Evolutionary conservation across 2,113 vertebrate species (phyloP), one percentile per base, ranked within the genome.

Genomic region (Odontophorus gujanensis): DNA sequence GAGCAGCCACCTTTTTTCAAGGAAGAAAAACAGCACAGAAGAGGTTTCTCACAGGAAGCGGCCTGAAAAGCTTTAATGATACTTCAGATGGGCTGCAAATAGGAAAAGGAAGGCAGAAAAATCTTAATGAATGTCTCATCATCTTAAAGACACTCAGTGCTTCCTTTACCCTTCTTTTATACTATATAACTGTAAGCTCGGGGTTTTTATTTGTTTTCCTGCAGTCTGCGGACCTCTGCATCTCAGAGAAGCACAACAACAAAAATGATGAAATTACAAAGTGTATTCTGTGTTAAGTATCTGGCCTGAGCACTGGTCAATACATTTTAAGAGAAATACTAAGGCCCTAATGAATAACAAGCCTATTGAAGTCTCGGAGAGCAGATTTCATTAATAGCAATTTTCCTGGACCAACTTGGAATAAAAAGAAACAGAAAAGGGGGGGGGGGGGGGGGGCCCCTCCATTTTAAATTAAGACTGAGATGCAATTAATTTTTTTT

Each of bases 61-160:
- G 98, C 89, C 97, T 98, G 98, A 98, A 98, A 98, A 98, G 97
- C 97, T 96, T 97, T 98, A 98, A 98, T 97, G 97, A 97, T 97
- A 97, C 98, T 98, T 98, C 96, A 98, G 93, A 97, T 85, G 93
- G 97, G 97, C 75, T 97, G 91, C 96, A 97, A 96, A 96, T 96
- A 95, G 95, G 91, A 97, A 97, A 96, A 97, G 93, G 91, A 98
- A 93, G 93, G 95, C 78, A 79, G 96, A 96, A 96, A 96, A 97
- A 96, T 96, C 97, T 98, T 97, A 97, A 98, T 98, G 97, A 98
- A 98, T 98, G 97, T 97, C 96, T 97, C 97, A 97, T 98, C 97
- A 97, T 97, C 97, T 96, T 97, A 97, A 98, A 96, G 92, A 98
- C 89, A 96, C 96, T 98, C 97, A 95, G 97, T 58, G 95, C 89